These are phyloP conservation scores for Drosophila chauvacae DNA, from an alignment of 1,140 invertebrate species.

Conservation along the genomic window DNA sequence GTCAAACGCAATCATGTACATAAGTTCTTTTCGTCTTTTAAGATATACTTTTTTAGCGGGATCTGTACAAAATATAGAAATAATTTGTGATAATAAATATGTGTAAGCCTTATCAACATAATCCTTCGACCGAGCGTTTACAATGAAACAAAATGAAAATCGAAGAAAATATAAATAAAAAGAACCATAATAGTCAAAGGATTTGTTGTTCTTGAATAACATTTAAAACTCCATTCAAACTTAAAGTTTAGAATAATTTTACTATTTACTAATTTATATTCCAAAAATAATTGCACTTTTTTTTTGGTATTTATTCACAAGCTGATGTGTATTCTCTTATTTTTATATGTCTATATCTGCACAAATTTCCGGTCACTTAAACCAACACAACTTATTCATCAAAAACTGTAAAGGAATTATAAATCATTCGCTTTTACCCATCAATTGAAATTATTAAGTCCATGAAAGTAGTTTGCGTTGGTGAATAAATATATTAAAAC, in stretches of 20 bases:
- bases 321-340: neutral
- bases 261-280: too few relatives aligned
- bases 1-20: constrained; percentile 4
- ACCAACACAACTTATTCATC: constrained; percentile 1
- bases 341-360: neutral
- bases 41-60: neutral
- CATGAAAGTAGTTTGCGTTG: neutral
- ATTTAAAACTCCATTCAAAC: too few relatives aligned
- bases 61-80: constrained; percentile 24
- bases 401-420: neutral
- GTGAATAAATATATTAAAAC: constrained; percentile 3
- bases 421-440: neutral
- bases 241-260: too few relatives aligned
- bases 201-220: too few relatives aligned
- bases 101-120: neutral
- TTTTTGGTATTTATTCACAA: neutral
- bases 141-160: neutral
- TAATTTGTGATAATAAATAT: neutral
- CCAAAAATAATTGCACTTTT: too few relatives aligned
- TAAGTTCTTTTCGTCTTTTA: constrained; percentile 1
- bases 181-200: too few relatives aligned
- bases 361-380: neutral
- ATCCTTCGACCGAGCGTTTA: neutral
- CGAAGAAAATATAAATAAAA: too few relatives aligned
- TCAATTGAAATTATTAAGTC: neutral